A percentile compares a stretch with the other conserved stretches of the same genome.
Evolutionary conservation across 2,797 vertebrate species (phyloP).

Genomic region (Eleutherodactylus coqui): DNA sequence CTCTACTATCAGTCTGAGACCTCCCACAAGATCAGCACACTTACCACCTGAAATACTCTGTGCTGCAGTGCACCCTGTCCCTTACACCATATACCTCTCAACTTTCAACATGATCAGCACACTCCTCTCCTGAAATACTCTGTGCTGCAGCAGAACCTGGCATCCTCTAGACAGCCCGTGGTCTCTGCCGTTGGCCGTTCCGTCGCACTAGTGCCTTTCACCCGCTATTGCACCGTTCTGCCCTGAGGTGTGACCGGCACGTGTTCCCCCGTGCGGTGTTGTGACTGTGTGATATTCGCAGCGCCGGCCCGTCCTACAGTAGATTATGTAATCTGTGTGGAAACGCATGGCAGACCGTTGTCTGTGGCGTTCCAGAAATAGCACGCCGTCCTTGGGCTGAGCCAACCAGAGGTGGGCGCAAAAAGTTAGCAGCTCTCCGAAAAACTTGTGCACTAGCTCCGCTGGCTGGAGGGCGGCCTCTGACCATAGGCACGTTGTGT

Average conservation of each 20-base stretch:
- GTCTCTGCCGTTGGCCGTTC: too few species aligned
- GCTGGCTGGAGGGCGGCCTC: constrained; percentile 20
- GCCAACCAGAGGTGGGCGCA: not conserved
- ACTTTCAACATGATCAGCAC: too few species aligned
- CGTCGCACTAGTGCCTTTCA: too few species aligned
- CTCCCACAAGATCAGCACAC: not conserved
- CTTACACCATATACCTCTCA: too few species aligned
- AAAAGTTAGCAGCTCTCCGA: constrained; percentile 29
- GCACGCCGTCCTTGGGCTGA: not conserved
- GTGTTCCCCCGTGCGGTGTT: too few species aligned
- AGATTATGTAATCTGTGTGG: constrained; percentile 29
- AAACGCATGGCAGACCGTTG: not conserved
- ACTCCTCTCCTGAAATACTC: not conserved
- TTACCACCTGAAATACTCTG: not conserved
- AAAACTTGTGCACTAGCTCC: not conserved
- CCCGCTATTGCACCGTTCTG: too few species aligned
- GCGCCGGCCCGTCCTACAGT: not conserved
- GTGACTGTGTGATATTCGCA: not conserved
- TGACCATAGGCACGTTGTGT: constrained; percentile 40
- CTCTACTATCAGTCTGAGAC: too few species aligned
- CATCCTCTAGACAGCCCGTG: not conserved
- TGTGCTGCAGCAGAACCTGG: not conserved
- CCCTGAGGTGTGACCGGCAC: too few species aligned
- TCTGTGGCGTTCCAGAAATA: constrained; percentile 38
- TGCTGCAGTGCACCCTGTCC: too few species aligned